Evolutionary conservation across 2,797 vertebrate species (phyloP), one percentile per base, ranked within the genome.

Genomic region (Myotis pilosus): DNA sequence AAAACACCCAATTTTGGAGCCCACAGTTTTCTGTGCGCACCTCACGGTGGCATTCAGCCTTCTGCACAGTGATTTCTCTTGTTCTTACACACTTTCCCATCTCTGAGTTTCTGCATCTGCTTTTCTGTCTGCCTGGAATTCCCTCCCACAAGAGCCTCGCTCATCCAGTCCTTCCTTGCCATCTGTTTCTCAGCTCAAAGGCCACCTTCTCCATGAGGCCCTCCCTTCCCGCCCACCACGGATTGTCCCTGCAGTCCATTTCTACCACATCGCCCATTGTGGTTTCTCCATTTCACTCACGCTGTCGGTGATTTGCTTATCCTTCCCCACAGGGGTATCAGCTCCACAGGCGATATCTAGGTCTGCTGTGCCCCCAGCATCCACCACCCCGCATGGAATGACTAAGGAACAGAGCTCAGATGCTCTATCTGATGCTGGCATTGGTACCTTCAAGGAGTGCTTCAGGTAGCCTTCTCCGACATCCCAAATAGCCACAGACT

Each of bases 401-500:
- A 66, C 53, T 25, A 47, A 53, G 30, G 47, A 78, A 17, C 2
- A 16, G 41, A 25, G 3, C 76, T 75, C 71, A 44, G n/a, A 66
- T 33, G 76, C 6, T 53, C 30, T 25, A 7, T 47, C 53, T n/a
- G 25, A 41, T 12, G 12, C 7, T n/a, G 92, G 88, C 49, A 92
- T 47, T 4, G 25, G 20, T 98, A 98, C 98, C 98, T 98, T 98
- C 95, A 98, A 90, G 28, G 94, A 94, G 69, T 98, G 76, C 86
- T 98, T 98, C 96, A 83, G 97, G 92, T 83, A 98, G 33, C 96
- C 95, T 91, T 97, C 92, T 51, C 28, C 95, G 55, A 93, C 90
- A 91, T 98, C 97, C 98, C 98, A 98, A 80, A 98, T 22, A 74
- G 95, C 86, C 96, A 98, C 88, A 0, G 91, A 92, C 97, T 88